These are phyloP conservation scores for Limnephilus rhombicus DNA, from an alignment of 2,888 invertebrate genomes.

Conservation along the genomic window DNA sequence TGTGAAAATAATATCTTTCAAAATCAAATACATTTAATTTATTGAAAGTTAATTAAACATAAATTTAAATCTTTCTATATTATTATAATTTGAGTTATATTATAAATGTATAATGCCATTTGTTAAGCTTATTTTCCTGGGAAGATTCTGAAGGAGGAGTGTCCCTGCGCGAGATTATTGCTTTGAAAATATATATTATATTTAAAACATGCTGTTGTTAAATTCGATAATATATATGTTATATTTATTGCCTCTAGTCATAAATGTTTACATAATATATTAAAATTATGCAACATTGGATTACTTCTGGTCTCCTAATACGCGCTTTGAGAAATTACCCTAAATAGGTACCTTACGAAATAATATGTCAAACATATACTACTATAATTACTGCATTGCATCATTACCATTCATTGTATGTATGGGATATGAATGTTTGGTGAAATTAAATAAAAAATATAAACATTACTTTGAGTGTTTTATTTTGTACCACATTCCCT, in stretches of 20 bases:
- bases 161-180: slow-evolving; percentile 54
- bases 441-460: slow-evolving; percentile 70
- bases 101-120: slow-evolving; percentile 47
- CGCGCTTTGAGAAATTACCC: slow-evolving; percentile 65
- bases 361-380: slow-evolving; percentile 61
- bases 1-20: slow-evolving; percentile 15
- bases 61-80: slow-evolving; percentile 32
- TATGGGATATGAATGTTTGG: slow-evolving; percentile 77
- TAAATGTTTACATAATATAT: slow-evolving; percentile 62
- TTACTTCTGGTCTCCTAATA: slow-evolving; percentile 63
- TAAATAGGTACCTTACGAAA: slow-evolving; percentile 65
- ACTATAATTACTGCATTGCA: slow-evolving; percentile 63
- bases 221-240: slow-evolving; percentile 56
- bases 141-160: neutral
- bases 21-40: slow-evolving; percentile 4
- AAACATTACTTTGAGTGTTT: slow-evolving; percentile 59
- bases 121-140: slow-evolving; percentile 16
- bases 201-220: slow-evolving; percentile 56
- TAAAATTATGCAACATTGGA: slow-evolving; percentile 63
- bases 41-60: slow-evolving; percentile 4
- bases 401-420: slow-evolving; percentile 68
- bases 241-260: slow-evolving; percentile 65
- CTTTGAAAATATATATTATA: slow-evolving; percentile 50
- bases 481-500: slow-evolving; percentile 35
- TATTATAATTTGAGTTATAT: slow-evolving; percentile 33